Evolutionary conservation across 2,113 vertebrate species (phyloP).

Genomic region (Microcebus jonahi): DNA sequence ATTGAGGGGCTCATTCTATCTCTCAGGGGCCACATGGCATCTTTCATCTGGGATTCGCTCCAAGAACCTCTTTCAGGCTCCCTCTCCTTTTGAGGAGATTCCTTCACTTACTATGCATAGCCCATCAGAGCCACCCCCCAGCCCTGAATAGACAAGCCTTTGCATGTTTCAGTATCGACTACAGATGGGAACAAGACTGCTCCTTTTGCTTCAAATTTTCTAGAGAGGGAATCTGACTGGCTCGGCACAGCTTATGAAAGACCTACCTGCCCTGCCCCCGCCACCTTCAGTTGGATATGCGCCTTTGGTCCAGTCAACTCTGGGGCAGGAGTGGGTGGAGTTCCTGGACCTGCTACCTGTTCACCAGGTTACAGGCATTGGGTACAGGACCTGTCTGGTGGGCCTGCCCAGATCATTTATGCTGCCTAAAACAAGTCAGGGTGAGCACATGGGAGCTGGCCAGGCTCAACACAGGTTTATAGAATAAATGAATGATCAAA

Average conservation of each 20-base stretch:
- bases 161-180: neutral
- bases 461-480: neutral
- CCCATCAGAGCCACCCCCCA: neutral
- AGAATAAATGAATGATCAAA: neutral
- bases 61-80: neutral
- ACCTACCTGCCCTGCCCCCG: neutral
- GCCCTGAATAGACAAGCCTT: neutral
- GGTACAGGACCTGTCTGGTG: neutral
- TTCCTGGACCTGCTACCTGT: neutral
- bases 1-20: neutral
- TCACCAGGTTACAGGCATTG: neutral
- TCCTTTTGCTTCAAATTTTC: neutral
- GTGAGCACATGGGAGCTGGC: neutral
- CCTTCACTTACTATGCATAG: neutral
- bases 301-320: neutral
- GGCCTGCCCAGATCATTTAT: neutral
- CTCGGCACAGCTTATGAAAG: neutral
- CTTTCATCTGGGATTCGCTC: neutral
- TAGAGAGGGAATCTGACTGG: neutral
- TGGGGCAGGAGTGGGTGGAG: neutral
- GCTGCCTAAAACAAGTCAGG: neutral
- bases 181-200: neutral
- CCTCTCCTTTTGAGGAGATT: neutral
- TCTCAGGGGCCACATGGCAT: neutral
- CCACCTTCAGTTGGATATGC: neutral